These are phyloP conservation scores for Nestor notabilis DNA, from an alignment of 2,113 vertebrate species.

Conservation along the genomic window DNA sequence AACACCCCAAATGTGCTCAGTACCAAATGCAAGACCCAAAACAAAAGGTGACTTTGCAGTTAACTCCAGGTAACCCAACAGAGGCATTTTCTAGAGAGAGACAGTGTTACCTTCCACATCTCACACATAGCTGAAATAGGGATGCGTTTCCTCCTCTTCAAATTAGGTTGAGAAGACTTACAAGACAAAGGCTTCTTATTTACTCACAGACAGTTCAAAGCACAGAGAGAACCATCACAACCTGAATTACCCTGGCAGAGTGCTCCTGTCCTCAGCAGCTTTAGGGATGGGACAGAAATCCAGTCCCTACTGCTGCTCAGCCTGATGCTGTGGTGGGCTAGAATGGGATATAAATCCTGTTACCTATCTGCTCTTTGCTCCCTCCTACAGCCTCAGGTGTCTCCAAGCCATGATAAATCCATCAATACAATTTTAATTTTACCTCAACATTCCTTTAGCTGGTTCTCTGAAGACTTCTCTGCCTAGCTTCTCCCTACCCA, in stretches of 20 bases:
- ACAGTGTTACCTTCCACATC: accelerated
- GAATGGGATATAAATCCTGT: neutral
- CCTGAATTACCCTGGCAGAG: neutral
- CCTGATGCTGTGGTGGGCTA: neutral
- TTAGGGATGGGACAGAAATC: neutral
- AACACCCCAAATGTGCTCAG: neutral
- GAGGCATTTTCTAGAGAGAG: neutral
- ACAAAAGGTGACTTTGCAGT: neutral
- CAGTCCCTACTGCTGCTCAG: neutral
- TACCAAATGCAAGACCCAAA: neutral
- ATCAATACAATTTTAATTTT: neutral
- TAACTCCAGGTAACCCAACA: neutral
- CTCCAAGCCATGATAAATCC: neutral
- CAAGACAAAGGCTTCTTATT: neutral
- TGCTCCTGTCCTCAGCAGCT: neutral
- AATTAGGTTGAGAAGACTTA: neutral
- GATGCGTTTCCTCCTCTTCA: neutral
- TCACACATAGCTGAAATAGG: neutral
- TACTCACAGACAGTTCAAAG: neutral
- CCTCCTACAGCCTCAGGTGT: neutral
- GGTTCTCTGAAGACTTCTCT: neutral
- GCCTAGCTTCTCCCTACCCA: neutral
- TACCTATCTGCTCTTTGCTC: neutral
- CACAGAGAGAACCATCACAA: neutral
- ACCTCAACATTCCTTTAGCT: neutral